Base-by-base conservation (phyloP, 1,140 invertebrate genomes). In the Cotesia glomerata region DNA sequence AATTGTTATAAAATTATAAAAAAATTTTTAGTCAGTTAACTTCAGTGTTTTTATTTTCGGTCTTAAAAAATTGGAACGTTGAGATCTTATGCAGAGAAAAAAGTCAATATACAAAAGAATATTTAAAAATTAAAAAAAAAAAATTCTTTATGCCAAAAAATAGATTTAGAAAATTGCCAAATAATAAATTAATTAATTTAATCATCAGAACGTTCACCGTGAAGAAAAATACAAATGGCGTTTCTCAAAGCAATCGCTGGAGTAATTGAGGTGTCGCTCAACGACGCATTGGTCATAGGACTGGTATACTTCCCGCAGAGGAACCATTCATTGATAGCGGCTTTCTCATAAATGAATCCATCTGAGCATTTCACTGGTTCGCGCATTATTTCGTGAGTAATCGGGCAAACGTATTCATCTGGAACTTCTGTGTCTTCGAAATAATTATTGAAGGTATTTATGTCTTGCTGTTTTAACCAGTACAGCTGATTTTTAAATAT, bases 361-460 rank as follows among this genome's bases (percentile, higher is more conserved):
- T 95, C 94, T 78, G 89, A 85, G 77, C 92, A 93, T 35, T 89
- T 90, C 4, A 95, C 93, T 13, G 94, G 93, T 80, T 94, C 91
- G 69, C 88, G 89, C 93, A 95, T 94, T 34, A 95, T 87, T 78
- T 94, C 92, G 64, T 93, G 92, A 0, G 93, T 95, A 18, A 95
- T 95, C 9, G 94, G 94, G 85, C 94, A 95, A n/a, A 93, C 79
- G 78, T 91, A 93, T 79, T 95, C 92, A 75, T 91, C 83, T 4
- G 91, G 91, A 35, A 90, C 80, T 51, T 88, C 83, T 7, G 73
- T 56, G 1, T 82, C 79, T 16, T 79, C 81, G n/a, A 76, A 56
- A 14, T 78, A 68, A 32, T 81, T 72, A 18, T 11, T 18, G 26
- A 34, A 34, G 45, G 45, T 5, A 59, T 75, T 79, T 34, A 45